These are phyloP conservation scores for Cotesia vestalis DNA, from an alignment of 1,140 invertebrate genomes.

Conservation along the genomic window DNA sequence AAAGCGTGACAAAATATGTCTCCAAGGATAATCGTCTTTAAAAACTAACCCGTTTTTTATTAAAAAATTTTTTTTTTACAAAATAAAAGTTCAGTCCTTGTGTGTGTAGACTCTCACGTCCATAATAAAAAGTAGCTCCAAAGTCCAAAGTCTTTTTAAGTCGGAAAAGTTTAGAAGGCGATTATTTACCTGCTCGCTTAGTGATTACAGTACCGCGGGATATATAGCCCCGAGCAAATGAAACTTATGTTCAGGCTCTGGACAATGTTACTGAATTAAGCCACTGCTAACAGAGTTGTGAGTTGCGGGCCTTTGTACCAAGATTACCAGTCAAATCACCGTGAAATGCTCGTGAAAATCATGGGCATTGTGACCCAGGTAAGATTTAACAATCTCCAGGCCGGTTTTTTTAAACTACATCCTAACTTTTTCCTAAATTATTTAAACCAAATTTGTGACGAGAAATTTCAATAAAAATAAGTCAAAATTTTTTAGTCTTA, in stretches of 20 bases:
- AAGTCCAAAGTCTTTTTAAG: slow-evolving; percentile 8
- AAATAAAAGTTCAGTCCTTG: background rate
- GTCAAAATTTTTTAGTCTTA: too few relatives aligned
- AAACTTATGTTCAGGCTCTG: background rate
- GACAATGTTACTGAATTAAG: slow-evolving; percentile 23
- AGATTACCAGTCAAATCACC: slow-evolving; percentile 62
- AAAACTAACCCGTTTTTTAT: background rate
- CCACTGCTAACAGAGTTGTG: background rate
- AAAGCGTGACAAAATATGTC: slow-evolving; percentile 38
- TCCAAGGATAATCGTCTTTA: slow-evolving; percentile 39
- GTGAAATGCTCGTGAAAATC: slow-evolving; percentile 59
- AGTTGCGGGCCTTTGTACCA: slow-evolving; percentile 50
- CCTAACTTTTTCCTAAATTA: slow-evolving; percentile 22
- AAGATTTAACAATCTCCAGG: slow-evolving; percentile 35
- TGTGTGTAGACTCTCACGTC: background rate
- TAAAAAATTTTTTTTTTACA: background rate
- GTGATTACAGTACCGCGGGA: slow-evolving; percentile 46
- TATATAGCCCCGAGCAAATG: background rate
- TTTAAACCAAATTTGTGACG: too few relatives aligned
- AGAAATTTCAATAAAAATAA: too few relatives aligned
- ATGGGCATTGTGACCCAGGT: slow-evolving; percentile 51
- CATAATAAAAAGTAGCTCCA: background rate
- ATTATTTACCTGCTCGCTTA: slow-evolving; percentile 49
- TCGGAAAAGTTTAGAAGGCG: slow-evolving; percentile 36
- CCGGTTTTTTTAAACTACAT: slow-evolving; percentile 3